These are phyloP conservation scores for Procavia capensis DNA, from an alignment of 2,113 vertebrate genomes.

Conservation along the genomic window DNA sequence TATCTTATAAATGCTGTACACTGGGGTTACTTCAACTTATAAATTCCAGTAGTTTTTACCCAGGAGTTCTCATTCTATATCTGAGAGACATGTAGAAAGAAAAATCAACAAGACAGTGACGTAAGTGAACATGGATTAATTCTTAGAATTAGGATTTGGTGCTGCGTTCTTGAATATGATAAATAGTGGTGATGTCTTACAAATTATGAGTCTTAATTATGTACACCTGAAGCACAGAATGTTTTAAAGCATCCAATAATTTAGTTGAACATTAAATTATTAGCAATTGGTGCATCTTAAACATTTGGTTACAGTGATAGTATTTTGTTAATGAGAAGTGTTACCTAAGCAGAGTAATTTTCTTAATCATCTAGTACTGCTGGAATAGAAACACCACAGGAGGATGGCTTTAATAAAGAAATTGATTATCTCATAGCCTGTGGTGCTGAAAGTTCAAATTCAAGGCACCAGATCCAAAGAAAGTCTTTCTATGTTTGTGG, in stretches of 20 bases:
- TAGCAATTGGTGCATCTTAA: background rate
- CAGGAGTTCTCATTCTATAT: background rate
- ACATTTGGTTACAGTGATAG: background rate
- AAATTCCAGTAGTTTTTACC: background rate
- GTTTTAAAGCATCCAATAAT: background rate
- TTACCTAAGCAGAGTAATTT: background rate
- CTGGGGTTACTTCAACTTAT: background rate
- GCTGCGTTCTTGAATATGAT: background rate
- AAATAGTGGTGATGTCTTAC: rapidly evolving
- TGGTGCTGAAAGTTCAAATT: too few relatives aligned
- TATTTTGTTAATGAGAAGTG: background rate
- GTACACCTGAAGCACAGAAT: rapidly evolving
- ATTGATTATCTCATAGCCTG: too few relatives aligned
- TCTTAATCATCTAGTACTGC: too few relatives aligned
- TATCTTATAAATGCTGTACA: background rate
- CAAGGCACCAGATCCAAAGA: too few relatives aligned
- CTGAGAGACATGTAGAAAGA: background rate
- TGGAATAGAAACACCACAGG: too few relatives aligned
- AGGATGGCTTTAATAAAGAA: too few relatives aligned
- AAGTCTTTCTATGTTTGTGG: too few relatives aligned
- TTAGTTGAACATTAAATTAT: background rate
- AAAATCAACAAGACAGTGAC: background rate
- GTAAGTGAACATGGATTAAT: background rate
- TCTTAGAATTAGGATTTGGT: background rate
- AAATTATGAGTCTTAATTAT: background rate